A percentile compares a stretch with the other conserved stretches of the same genome.
phyloP scores from a whole-genome alignment of 1,140 invertebrate genomes.

The Leptoteleia sp. region DNA sequence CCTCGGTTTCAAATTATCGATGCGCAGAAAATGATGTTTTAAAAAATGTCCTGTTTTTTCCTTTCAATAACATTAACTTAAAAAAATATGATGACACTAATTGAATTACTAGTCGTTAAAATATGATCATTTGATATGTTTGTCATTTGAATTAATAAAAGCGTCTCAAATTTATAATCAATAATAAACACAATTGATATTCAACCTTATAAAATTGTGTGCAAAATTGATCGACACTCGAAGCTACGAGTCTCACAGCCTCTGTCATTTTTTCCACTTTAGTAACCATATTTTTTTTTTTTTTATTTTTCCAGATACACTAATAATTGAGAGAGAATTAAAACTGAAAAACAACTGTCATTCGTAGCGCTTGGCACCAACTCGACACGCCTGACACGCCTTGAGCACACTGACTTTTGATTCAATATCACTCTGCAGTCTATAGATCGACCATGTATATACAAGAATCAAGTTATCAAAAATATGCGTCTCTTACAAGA shows the following conservation, averaged over 20 bases:
- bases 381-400: constrained; percentile 25
- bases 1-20: no score
- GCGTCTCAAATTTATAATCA: background rate
- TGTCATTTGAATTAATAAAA: background rate
- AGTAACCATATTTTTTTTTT: background rate
- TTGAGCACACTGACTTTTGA: constrained; percentile 24
- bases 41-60: no score
- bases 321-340: background rate
- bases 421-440: constrained; percentile 16
- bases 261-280: background rate
- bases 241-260: constrained; percentile 16
- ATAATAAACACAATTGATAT: background rate
- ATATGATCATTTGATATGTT: no score
- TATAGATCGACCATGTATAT: no score
- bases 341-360: constrained; percentile 1
- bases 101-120: no score
- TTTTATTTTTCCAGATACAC: background rate
- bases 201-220: constrained; percentile 31
- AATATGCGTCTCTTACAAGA: constrained; percentile 1
- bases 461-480: constrained; percentile 14
- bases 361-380: background rate
- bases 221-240: constrained; percentile 25
- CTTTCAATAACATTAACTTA: no score
- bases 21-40: no score
- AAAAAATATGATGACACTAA: no score